Evolutionary conservation across 1,140 invertebrate genomes (phyloP), one percentile per base, ranked within the genome.

Genomic region (Parapsyche elsis): DNA sequence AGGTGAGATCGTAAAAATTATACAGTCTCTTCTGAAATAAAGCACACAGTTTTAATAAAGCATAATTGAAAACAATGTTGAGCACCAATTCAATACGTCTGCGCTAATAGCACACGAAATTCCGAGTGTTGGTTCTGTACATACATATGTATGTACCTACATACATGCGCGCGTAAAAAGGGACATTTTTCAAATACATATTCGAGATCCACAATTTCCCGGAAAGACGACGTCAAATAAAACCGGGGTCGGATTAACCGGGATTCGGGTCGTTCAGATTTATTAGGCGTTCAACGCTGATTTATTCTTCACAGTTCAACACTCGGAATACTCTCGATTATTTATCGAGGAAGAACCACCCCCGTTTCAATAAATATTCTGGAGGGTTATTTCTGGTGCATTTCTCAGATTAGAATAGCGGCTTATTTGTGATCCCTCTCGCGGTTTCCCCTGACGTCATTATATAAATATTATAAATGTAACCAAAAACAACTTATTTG

Each of bases 291-390:
- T 71, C 77, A 10, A 23, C 12, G 0, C 38, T 80, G 79, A 83
- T 83, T 83, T 83, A 83, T 81, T 45, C 24, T 23, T 46, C 46
- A 70, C 38, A 57, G 77, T 76, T 81, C 81, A 79, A 38, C 30
- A 38, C 30, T 38, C 21, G 21, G 64, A 61, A 21, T 24, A 21
- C 59, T 61, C 59, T 61, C 49, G 49, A 53, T 14, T 14, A 53
- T 53, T 38, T 38, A 38, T 38, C 30, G 30, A 38, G 30, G 7
- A 7, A 53, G 16, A 16, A 61, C 57, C 57, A 16, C 16, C 21
- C 21, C 64, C 5, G 2, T 24, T 14, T 0, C 24, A n/a, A 67
- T 67, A 67, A 67, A 67, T 67, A 26, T 26, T n/a, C 23, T 9
- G 0, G 23, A 14, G 64, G 19, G 64, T 67, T 67, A 67, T 67